A percentile compares a stretch with the other conserved stretches of the same genome.
These are phyloP conservation scores for Campaea margaritaria DNA, from an alignment of 2,888 invertebrate genomes.

Conservation along the genomic window DNA sequence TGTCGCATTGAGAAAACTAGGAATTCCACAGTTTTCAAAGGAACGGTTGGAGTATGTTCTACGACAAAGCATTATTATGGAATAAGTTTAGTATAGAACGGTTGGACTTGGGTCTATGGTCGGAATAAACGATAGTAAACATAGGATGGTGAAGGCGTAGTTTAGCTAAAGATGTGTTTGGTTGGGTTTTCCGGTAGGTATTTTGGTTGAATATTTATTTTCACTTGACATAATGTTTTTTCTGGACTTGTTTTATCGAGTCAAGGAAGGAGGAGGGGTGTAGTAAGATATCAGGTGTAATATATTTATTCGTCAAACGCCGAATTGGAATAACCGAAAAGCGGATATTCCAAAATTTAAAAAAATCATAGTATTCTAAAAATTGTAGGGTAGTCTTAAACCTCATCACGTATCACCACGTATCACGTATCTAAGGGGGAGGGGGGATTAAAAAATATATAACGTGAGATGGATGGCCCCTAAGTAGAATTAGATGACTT, in stretches of 20 bases:
- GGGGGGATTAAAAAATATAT: too few relatives aligned
- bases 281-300: too few relatives aligned
- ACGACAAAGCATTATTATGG: slow-evolving; percentile 12
- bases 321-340: too few relatives aligned
- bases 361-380: too few relatives aligned
- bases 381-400: too few relatives aligned
- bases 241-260: not conserved
- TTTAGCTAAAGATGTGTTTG: slow-evolving; percentile 31
- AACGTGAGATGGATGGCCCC: too few relatives aligned
- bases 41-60: not conserved
- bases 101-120: slow-evolving; percentile 32
- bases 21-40: not conserved
- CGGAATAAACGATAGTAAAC: slow-evolving; percentile 37
- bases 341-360: too few relatives aligned
- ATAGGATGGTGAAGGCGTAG: slow-evolving; percentile 31
- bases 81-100: slow-evolving; percentile 16
- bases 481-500: too few relatives aligned
- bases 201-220: slow-evolving; percentile 19
- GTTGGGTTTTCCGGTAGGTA: slow-evolving; percentile 24
- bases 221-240: slow-evolving; percentile 1
- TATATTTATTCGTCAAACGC: too few relatives aligned
- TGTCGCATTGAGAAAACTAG: slow-evolving; percentile 10
- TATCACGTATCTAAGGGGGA: too few relatives aligned
- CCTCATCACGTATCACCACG: too few relatives aligned
- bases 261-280: too few relatives aligned